Evolutionary conservation across 2,888 invertebrate genomes (phyloP).

Genomic region (Eupelmus urozonus): DNA sequence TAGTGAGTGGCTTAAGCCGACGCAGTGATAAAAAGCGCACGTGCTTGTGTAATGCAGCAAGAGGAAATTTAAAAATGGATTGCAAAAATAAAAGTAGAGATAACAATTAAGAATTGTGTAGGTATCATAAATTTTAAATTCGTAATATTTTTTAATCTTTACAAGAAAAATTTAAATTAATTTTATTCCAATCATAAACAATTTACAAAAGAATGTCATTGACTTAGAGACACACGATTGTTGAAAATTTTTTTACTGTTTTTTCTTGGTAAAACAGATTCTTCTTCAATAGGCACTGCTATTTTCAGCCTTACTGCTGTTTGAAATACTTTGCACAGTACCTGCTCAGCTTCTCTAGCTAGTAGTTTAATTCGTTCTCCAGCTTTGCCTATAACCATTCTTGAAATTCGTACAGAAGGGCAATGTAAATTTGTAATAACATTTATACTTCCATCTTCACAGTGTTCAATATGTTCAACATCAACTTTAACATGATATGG

Average conservation of each 20-base stretch:
- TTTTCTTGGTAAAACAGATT: not conserved
- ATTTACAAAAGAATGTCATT: conserved; percentile 20
- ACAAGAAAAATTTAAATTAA: not conserved
- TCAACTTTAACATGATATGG: conserved; percentile 86
- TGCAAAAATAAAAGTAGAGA: too few species aligned
- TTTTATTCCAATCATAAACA: conserved; percentile 48
- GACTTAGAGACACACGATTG: conserved; percentile 16
- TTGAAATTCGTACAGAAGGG: conserved; percentile 81
- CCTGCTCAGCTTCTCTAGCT: conserved; percentile 66
- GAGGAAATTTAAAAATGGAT: too few species aligned
- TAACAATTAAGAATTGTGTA: too few species aligned
- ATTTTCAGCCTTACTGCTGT: conserved; percentile 67
- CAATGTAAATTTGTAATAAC: conserved; percentile 83
- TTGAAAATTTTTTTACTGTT: too few species aligned
- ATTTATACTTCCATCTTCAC: conserved; percentile 79
- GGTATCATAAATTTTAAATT: too few species aligned
- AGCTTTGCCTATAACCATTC: conserved; percentile 83
- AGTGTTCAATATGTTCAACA: conserved; percentile 83
- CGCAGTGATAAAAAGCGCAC: too few species aligned
- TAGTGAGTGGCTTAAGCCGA: too few species aligned
- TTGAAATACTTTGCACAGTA: conserved; percentile 67
- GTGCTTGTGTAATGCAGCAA: too few species aligned
- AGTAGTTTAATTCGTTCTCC: conserved; percentile 87
- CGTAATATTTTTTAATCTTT: too few species aligned
- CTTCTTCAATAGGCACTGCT: conserved; percentile 51